phyloP scores from a whole-genome alignment of 2,888 invertebrate genomes.

The Chloromyia formosa region DNA sequence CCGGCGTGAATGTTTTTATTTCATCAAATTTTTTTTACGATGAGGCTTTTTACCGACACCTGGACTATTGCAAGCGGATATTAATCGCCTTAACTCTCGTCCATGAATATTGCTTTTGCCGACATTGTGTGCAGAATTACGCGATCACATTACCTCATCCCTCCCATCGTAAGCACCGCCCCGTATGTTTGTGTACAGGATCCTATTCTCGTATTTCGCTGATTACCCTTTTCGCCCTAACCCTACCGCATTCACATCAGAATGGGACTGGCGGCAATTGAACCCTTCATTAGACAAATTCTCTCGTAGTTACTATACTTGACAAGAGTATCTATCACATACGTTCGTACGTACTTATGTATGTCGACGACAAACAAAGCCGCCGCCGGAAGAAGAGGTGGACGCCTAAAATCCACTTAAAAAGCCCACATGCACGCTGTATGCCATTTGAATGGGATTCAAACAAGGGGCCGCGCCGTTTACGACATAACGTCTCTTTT shows the following conservation, averaged over 20 bases:
- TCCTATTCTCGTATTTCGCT: conserved; percentile 1
- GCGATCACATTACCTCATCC: conserved; percentile 40
- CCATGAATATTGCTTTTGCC: conserved; percentile 34
- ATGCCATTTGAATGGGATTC: conserved; percentile 23
- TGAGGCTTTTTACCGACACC: conserved; percentile 6
- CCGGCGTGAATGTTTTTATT: too few relatives aligned
- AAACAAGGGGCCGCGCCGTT: conserved; percentile 23
- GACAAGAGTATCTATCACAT: conserved; percentile 30
- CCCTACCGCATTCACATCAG: background rate
- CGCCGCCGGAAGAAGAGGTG: conserved; percentile 39
- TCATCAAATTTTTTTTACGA: background rate
- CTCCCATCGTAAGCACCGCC: conserved; percentile 42
- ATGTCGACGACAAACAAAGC: conserved; percentile 27
- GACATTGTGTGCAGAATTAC: conserved; percentile 24
- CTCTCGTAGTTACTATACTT: background rate
- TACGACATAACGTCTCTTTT: conserved; percentile 28
- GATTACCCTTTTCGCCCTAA: conserved; percentile 14
- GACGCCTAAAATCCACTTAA: conserved; percentile 39
- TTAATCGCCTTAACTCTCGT: conserved; percentile 41
- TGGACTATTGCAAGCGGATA: conserved; percentile 23
- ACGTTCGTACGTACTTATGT: background rate
- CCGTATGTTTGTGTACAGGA: conserved; percentile 16
- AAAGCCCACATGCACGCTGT: conserved; percentile 28
- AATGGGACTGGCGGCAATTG: background rate
- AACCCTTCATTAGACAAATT: conserved; percentile 23